phyloP scores from a whole-genome alignment of 1,140 invertebrate species.

The Drosophila cardini region DNA sequence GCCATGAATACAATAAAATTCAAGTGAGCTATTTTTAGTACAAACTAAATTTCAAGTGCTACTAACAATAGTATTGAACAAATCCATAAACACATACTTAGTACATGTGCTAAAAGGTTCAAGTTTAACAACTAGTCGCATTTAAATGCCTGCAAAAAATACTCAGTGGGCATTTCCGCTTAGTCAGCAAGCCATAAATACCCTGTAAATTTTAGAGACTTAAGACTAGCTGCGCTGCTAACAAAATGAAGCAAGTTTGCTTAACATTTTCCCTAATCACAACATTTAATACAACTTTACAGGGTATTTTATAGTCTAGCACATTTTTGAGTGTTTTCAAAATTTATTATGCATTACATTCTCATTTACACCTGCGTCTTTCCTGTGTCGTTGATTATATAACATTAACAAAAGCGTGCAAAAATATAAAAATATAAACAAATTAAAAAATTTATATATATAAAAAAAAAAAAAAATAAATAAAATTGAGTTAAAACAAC shows the following conservation, averaged over 20 bases:
- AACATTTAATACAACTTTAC: not conserved
- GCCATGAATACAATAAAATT: constrained; percentile 11
- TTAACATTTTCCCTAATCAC: too few relatives aligned
- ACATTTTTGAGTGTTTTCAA: constrained; percentile 10
- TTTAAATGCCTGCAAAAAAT: not conserved
- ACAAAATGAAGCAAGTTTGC: too few relatives aligned
- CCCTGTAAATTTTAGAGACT: too few relatives aligned
- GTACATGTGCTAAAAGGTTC: too few relatives aligned
- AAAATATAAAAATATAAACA: constrained; percentile 19
- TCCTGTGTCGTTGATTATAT: constrained; percentile 37
- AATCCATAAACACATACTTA: not conserved
- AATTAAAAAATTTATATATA: not conserved
- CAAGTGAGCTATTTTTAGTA: constrained; percentile 37
- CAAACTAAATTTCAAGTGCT: constrained; percentile 36
- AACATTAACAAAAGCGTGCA: constrained; percentile 40
- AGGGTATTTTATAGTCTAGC: constrained; percentile 2
- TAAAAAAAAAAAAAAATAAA: constrained; percentile 4
- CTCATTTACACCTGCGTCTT: constrained; percentile 22
- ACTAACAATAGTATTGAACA: not conserved
- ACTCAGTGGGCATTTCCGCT: too few relatives aligned
- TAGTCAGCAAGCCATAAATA: too few relatives aligned
- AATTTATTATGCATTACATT: constrained; percentile 20
- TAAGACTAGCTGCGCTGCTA: too few relatives aligned
- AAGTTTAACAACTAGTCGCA: too few relatives aligned
- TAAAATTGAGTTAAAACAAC: constrained; percentile 7